Evolutionary conservation across 1,140 invertebrate species (phyloP).

Genomic region (Phymastichus coffea): DNA sequence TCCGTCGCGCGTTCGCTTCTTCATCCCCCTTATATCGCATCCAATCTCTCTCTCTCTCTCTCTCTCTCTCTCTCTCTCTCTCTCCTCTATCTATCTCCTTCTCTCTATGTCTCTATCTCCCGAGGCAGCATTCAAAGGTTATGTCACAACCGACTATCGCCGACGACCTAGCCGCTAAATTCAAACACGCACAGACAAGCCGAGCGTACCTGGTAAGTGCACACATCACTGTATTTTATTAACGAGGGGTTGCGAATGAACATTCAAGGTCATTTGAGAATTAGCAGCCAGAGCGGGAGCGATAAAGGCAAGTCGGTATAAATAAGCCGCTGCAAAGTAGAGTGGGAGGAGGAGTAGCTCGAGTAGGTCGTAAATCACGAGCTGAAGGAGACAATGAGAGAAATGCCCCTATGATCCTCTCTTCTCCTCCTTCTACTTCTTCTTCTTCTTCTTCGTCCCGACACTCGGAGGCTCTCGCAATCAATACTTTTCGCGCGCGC

Average conservation of each 20-base stretch:
- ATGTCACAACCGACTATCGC: neutral
- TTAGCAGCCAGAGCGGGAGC: no score
- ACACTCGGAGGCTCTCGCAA: neutral
- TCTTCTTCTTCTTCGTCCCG: no score
- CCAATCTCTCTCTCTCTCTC: slow-evolving; percentile 7
- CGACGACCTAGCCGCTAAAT: neutral
- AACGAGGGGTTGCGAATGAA: neutral
- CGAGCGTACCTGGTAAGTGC: neutral
- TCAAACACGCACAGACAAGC: neutral
- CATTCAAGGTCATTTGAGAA: neutral
- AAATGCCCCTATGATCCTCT: slow-evolving; percentile 8
- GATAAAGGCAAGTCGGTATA: no score
- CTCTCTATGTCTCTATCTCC: neutral
- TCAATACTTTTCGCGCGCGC: no score
- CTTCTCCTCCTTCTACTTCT: no score
- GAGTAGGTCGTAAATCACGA: slow-evolving; percentile 32
- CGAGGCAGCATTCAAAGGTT: neutral
- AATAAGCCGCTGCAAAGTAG: no score
- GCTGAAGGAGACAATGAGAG: slow-evolving; percentile 1
- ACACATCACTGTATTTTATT: neutral
- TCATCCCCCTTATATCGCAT: neutral
- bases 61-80: slow-evolving; percentile 13
- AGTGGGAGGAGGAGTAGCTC: no score
- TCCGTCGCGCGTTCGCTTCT: no score
- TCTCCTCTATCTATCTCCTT: no score